Evolutionary conservation across 2,888 invertebrate genomes (phyloP).

Genomic region (Diaphora mendica): DNA sequence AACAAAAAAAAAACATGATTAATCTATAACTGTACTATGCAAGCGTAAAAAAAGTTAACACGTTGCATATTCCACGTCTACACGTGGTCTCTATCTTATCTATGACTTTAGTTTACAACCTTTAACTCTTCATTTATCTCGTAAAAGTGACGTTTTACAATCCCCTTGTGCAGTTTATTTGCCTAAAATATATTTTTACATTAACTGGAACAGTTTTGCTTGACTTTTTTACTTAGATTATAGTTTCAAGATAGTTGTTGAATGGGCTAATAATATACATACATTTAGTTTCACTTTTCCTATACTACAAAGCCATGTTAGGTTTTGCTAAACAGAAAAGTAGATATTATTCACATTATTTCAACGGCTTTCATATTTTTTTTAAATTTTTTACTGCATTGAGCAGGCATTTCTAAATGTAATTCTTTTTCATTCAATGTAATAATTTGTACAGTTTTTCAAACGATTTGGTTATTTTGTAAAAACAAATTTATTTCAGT

Average conservation of each 20-base stretch:
- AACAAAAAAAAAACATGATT: not conserved
- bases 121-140: slow-evolving; percentile 49
- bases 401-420: too few relatives aligned
- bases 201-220: not conserved
- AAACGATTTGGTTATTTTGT: too few relatives aligned
- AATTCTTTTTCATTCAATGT: too few relatives aligned
- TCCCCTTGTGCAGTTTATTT: slow-evolving; percentile 18
- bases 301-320: too few relatives aligned
- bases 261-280: not conserved
- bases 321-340: too few relatives aligned
- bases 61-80: slow-evolving; percentile 59
- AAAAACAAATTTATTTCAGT: not conserved
- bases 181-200: slow-evolving; percentile 7
- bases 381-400: too few relatives aligned
- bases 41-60: slow-evolving; percentile 57
- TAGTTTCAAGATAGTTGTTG: not conserved
- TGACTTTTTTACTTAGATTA: not conserved
- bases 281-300: too few relatives aligned
- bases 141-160: slow-evolving; percentile 47
- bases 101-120: slow-evolving; percentile 59
- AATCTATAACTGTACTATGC: slow-evolving; percentile 5
- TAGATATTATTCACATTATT: too few relatives aligned
- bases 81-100: slow-evolving; percentile 72
- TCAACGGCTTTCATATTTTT: too few relatives aligned
- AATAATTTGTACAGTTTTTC: too few relatives aligned